Percentiles rank a stretch among this genome's conserved stretches.
Evolutionary conservation across 2,888 invertebrate genomes (phyloP).

Genomic region (Chloroclysta siterata): DNA sequence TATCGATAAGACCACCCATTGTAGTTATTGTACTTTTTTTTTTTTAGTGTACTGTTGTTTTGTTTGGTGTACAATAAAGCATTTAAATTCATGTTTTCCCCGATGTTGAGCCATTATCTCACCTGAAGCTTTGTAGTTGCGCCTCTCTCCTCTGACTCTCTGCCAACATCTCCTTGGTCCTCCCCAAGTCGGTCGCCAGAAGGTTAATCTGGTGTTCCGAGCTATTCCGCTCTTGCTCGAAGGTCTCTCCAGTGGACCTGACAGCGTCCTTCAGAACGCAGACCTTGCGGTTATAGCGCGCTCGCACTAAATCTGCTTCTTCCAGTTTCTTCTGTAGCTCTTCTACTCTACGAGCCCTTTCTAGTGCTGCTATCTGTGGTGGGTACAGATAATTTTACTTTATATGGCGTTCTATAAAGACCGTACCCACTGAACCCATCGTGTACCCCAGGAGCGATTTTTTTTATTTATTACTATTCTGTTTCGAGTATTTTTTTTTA

Average conservation of each 20-base stretch:
- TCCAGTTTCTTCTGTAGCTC: slow-evolving; percentile 92
- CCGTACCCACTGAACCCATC: no score
- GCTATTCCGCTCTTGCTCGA: slow-evolving; percentile 88
- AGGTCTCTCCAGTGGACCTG: slow-evolving; percentile 87
- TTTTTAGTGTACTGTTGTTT: no score
- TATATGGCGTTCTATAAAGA: not conserved
- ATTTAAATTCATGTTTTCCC: no score
- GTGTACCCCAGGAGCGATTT: no score
- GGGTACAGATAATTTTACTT: not conserved
- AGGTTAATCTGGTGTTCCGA: slow-evolving; percentile 89
- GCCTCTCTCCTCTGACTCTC: slow-evolving; percentile 91
- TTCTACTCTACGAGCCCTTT: slow-evolving; percentile 93
- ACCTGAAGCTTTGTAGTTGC: slow-evolving; percentile 90
- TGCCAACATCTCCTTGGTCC: slow-evolving; percentile 89
- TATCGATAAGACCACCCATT: no score
- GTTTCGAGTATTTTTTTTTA: no score
- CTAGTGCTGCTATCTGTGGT: slow-evolving; percentile 91
- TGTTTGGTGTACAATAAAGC: no score
- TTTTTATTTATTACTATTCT: no score
- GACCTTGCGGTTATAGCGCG: slow-evolving; percentile 90
- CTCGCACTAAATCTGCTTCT: slow-evolving; percentile 91
- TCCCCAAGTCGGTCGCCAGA: slow-evolving; percentile 90
- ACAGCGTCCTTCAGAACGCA: slow-evolving; percentile 90
- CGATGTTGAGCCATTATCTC: not conserved
- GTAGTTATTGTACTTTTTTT: no score